Base-by-base conservation (phyloP, 2,797 vertebrate genomes). In the Distichodus sexfasciatus region DNA sequence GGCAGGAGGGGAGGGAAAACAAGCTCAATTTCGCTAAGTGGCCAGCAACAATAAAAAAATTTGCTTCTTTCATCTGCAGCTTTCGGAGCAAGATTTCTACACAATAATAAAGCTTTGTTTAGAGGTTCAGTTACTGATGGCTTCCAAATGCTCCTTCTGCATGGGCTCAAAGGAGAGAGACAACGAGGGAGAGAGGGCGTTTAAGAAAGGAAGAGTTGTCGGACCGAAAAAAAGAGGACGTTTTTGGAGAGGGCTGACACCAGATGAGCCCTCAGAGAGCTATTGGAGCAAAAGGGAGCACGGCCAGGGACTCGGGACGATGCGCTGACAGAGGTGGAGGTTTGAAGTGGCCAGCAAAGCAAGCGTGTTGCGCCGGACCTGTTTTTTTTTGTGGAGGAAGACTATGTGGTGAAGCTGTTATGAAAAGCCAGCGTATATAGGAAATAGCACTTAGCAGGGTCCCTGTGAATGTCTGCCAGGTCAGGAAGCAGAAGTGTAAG, bases 51-150 rank as follows among this genome's bases (percentile, higher is more conserved):
- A 93, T 94, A 93, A 96, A n/a, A n/a, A 94, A 94, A 89, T 88
- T 91, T 90, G 90, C 89, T 89, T 59, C 84, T 94, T 94, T 94
- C 92, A 95, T 94, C 93, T 95, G 90, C 86, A 90, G 91, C 91
- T 90, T 90, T 89, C 91, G 90, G 90, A 92, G 90, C 80, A 91
- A 93, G 93, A 95, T 95, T 94, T 93, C 91, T 92, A 91, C 90
- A 90, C 92, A 93, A 94, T 92, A 93, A 92, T 92, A 94, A 91
- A 87, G 82, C 91, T 94, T 95, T 96, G 94, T 97, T 97, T 96
- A 95, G 92, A 92, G 92, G 90, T 83, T 92, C 87, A 90, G 91
- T 94, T 94, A 93, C 92, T 94, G 93, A 94, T 94, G 93, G 91
- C 90, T 93, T 91, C 92, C 92, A 91, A 93, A 93, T 92, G 90